Evolutionary conservation across 2,113 vertebrate genomes (phyloP).

Genomic region (Pluvialis apricaria): DNA sequence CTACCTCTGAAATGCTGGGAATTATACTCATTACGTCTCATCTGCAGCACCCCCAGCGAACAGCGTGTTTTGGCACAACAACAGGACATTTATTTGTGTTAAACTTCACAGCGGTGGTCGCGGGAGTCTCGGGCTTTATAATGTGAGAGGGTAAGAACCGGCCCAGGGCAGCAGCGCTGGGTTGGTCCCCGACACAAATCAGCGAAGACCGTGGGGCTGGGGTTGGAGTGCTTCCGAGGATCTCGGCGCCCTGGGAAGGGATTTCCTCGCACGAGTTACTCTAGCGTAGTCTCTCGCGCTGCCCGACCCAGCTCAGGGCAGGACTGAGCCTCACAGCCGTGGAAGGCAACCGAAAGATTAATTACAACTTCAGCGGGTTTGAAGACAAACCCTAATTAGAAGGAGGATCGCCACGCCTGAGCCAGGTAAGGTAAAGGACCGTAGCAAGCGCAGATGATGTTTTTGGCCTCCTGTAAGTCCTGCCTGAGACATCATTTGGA

Average conservation of each 20-base stretch:
- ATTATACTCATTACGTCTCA: neutral
- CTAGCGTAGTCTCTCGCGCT: neutral
- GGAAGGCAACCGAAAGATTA: neutral
- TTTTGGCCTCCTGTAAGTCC: neutral
- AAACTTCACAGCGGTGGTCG: fast-evolving
- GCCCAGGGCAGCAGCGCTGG: neutral
- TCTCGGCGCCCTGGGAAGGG: neutral
- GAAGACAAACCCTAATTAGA: neutral
- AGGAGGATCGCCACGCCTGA: neutral
- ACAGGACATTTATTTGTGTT: neutral
- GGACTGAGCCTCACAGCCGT: neutral
- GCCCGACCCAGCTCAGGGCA: neutral
- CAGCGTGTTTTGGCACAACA: neutral
- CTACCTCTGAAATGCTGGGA: neutral
- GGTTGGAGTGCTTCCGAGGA: neutral
- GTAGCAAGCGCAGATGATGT: neutral
- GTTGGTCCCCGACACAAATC: fast-evolving
- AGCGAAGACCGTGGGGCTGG: neutral
- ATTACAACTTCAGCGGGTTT: neutral
- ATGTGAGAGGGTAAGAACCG: neutral
- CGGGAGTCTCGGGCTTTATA: neutral
- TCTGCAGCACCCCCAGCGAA: neutral
- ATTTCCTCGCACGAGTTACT: fast-evolving
- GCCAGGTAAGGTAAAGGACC: neutral
- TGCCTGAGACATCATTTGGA: neutral